These are phyloP conservation scores for Cheilosia variabilis DNA, from an alignment of 2,888 invertebrate genomes.

Conservation along the genomic window DNA sequence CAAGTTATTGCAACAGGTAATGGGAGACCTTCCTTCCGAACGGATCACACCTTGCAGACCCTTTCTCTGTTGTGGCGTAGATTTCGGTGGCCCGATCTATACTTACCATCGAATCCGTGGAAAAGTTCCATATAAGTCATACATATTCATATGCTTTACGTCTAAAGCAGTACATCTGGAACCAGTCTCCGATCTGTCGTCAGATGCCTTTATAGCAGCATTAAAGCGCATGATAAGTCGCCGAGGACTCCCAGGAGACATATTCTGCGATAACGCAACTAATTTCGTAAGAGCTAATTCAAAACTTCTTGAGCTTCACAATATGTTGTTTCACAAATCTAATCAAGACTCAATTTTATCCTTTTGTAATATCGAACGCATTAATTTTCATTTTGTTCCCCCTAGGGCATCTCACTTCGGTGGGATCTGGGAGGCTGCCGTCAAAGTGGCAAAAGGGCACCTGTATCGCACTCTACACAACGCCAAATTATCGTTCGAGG, in stretches of 20 bases:
- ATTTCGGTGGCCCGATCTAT: background rate
- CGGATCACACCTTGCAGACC: background rate
- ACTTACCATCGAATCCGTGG: background rate
- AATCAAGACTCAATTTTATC: background rate
- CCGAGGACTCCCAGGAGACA: too few relatives aligned
- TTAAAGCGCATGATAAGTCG: too few relatives aligned
- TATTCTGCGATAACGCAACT: slow-evolving; percentile 50
- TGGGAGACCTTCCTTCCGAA: background rate
- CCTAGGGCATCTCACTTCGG: background rate
- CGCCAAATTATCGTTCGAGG: slow-evolving; percentile 55
- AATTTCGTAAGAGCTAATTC: slow-evolving; percentile 20
- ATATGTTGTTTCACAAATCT: slow-evolving; percentile 19
- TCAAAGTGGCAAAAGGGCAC: background rate
- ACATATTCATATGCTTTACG: background rate
- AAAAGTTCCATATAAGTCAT: background rate
- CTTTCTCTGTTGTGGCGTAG: background rate
- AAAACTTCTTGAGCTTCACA: background rate
- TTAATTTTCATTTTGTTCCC: background rate
- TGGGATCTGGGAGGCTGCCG: background rate
- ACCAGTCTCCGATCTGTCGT: too few relatives aligned
- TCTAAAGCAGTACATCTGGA: background rate
- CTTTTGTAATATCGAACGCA: slow-evolving; percentile 20
- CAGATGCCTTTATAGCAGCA: too few relatives aligned
- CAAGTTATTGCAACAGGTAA: slow-evolving; percentile 11
- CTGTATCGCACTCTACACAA: slow-evolving; percentile 36